These are phyloP conservation scores for Falcunculus frontatus DNA, from an alignment of 2,113 vertebrate genomes.

Conservation along the genomic window DNA sequence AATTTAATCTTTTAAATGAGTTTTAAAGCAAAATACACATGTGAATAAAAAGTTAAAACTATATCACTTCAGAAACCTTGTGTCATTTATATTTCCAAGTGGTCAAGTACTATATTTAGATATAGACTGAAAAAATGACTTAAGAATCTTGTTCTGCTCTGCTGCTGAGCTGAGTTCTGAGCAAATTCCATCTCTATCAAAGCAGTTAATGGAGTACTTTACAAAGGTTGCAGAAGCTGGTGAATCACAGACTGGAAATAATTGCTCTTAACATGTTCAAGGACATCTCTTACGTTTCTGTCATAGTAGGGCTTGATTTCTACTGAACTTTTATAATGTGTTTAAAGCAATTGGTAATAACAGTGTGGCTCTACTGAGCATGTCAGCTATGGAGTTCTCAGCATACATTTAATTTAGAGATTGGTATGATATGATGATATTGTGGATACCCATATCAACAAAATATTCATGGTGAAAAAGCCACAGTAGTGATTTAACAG, in stretches of 20 bases:
- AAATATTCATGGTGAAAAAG: not conserved
- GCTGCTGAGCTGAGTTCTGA: not conserved
- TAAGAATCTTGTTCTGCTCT: not conserved
- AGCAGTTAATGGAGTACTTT: not conserved
- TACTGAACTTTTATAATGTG: not conserved
- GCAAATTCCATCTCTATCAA: not conserved
- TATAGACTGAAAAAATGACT: not conserved
- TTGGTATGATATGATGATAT: not conserved
- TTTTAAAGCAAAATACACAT: not conserved
- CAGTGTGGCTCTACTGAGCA: not conserved
- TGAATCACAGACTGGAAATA: not conserved
- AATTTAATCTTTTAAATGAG: fast-evolving
- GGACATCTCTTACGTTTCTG: not conserved
- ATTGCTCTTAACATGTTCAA: not conserved
- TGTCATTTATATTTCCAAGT: not conserved
- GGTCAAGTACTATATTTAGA: not conserved
- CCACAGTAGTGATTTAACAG: not conserved
- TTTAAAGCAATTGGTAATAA: not conserved
- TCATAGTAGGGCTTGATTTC: not conserved
- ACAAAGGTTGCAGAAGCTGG: not conserved
- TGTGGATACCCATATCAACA: not conserved
- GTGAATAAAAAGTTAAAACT: not conserved
- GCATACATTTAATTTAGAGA: not conserved
- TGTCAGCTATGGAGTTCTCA: not conserved
- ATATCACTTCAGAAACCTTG: not conserved